These are phyloP conservation scores for Heterotis niloticus DNA, from an alignment of 2,113 vertebrate genomes.

Conservation along the genomic window DNA sequence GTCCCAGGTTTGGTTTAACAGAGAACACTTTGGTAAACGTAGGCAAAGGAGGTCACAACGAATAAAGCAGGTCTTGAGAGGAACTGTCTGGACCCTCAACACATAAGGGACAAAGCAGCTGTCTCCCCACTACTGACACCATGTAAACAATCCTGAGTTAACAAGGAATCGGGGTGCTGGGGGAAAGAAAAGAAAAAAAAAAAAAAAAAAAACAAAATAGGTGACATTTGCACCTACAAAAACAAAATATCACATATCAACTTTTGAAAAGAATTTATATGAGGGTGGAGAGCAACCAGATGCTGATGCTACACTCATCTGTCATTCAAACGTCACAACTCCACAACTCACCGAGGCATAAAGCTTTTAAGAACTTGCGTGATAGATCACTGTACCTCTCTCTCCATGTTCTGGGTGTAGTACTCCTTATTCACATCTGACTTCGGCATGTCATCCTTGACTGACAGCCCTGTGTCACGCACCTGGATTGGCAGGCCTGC, in stretches of 20 bases:
- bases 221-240: not conserved
- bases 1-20: no score
- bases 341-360: not conserved
- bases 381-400: constrained; percentile 69
- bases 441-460: constrained; percentile 94
- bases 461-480: constrained; percentile 84
- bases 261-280: no score
- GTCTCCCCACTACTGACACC: not conserved
- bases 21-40: no score
- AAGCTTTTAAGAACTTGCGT: not conserved
- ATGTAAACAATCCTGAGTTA: not conserved
- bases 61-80: no score
- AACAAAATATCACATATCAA: not conserved
- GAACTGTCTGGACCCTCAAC: no score
- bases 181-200: no score
- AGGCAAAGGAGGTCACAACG: no score
- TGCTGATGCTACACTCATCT: not conserved
- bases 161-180: not conserved
- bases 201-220: not conserved
- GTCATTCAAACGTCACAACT: not conserved
- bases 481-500: constrained; percentile 97
- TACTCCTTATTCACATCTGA: constrained; percentile 98
- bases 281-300: not conserved
- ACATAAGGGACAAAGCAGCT: not conserved
- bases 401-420: constrained; percentile 97